phyloP scores from a whole-genome alignment of 1,140 invertebrate genomes.

The Aphis craccivora region DNA sequence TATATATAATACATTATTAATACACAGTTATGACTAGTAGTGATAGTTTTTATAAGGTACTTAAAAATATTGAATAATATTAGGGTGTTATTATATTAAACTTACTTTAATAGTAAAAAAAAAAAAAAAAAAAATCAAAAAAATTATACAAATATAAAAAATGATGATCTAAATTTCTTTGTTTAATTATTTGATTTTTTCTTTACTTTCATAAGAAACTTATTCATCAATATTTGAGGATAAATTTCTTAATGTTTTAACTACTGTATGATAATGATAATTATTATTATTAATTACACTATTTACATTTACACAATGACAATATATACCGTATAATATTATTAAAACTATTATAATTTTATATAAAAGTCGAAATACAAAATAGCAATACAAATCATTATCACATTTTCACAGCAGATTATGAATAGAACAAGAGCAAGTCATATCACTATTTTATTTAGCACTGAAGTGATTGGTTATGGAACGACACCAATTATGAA shows the following conservation, averaged over 20 bases:
- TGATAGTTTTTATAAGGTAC: conserved; percentile 9
- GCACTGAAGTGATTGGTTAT: background rate
- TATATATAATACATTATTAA: background rate
- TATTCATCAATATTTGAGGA: background rate
- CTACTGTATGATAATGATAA: conserved; percentile 10
- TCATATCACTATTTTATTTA: conserved; percentile 8
- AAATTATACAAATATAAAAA: conserved; percentile 2
- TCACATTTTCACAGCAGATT: conserved; percentile 53
- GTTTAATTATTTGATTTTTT: background rate
- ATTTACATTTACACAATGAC: conserved; percentile 26
- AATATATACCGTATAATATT: background rate
- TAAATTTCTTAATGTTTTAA: background rate
- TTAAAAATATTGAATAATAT: conserved; percentile 12
- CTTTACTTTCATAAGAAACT: background rate
- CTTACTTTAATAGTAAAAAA: conserved; percentile 10
- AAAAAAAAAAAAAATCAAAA: background rate
- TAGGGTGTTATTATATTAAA: background rate
- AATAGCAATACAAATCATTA: conserved; percentile 45
- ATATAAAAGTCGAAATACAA: conserved; percentile 26
- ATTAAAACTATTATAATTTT: conserved; percentile 29
- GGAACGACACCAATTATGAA: background rate
- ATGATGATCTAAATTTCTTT: background rate
- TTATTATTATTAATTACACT: conserved; percentile 1
- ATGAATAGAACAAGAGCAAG: conserved; percentile 12
- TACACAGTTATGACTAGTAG: conserved; percentile 28